Conservation (phyloP, 2,888 invertebrate species). For the Antheraea yamamai region DNA sequence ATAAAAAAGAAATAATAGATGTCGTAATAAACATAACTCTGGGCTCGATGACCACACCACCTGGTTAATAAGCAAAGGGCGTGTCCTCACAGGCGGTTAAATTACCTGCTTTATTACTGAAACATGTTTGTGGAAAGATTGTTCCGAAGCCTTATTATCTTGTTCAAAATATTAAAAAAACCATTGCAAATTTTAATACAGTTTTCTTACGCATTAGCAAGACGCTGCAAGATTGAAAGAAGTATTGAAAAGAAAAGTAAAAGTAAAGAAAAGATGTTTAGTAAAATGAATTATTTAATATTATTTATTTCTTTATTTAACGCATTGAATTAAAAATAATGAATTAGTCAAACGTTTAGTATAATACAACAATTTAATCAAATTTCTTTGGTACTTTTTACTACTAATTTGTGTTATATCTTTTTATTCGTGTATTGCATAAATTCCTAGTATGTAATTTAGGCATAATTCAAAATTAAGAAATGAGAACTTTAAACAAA, state of each 20-base stretch:
- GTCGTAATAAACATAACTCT: not conserved
- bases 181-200: not conserved
- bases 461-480: too few relatives aligned
- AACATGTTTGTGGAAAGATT: constrained; percentile 32
- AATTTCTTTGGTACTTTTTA: too few relatives aligned
- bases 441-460: too few relatives aligned
- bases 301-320: too few relatives aligned
- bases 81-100: constrained; percentile 31
- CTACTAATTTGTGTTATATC: too few relatives aligned
- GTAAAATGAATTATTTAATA: too few relatives aligned
- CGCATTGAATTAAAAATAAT: too few relatives aligned
- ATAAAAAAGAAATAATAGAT: not conserved
- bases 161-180: not conserved
- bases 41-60: not conserved
- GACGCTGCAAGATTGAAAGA: not conserved
- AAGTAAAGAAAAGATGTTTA: too few relatives aligned
- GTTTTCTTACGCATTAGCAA: not conserved
- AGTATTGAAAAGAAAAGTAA: not conserved
- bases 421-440: too few relatives aligned
- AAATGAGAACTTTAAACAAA: too few relatives aligned
- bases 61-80: constrained; percentile 26
- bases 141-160: constrained; percentile 22
- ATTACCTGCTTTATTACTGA: constrained; percentile 43
- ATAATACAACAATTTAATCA: too few relatives aligned
- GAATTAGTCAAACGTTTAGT: too few relatives aligned